phyloP scores from a whole-genome alignment of 2,888 invertebrate species.

The Andrena dorsata region DNA sequence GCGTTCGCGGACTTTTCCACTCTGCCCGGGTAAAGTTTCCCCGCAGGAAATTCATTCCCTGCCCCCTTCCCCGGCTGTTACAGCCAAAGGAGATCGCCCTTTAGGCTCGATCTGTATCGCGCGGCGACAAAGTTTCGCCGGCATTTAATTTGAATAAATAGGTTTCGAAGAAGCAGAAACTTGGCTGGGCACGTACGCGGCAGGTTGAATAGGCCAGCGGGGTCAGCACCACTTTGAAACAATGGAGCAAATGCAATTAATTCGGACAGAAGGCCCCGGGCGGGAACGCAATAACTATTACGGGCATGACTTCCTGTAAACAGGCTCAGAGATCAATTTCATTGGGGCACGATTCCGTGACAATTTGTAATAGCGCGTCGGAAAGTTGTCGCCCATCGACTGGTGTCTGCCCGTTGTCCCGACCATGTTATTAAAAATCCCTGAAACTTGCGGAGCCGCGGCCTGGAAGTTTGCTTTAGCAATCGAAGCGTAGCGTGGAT shows the following conservation, averaged over 20 bases:
- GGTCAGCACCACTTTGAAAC: slow-evolving; percentile 10
- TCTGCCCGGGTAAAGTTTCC: neutral
- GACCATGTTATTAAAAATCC: slow-evolving; percentile 23
- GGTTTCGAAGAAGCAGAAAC: slow-evolving; percentile 34
- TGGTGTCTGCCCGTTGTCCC: neutral
- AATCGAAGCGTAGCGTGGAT: neutral
- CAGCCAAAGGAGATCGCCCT: slow-evolving; percentile 1
- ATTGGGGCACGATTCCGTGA: neutral
- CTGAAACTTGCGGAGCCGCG: neutral
- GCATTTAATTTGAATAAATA: slow-evolving; percentile 68
- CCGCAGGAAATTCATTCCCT: slow-evolving; percentile 5
- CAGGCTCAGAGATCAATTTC: neutral
- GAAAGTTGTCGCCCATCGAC: neutral
- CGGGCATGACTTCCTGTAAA: slow-evolving; percentile 8
- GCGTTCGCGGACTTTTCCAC: neutral
- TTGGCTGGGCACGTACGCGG: slow-evolving; percentile 9
- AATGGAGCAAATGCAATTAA: slow-evolving; percentile 24
- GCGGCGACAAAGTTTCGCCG: slow-evolving; percentile 39
- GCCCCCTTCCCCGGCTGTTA: neutral
- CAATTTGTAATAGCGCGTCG: neutral
- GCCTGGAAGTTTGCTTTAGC: slow-evolving; percentile 7
- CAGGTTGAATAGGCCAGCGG: neutral
- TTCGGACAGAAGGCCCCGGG: neutral
- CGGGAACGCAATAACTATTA: slow-evolving; percentile 4
- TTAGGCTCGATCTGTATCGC: slow-evolving; percentile 9